Conservation (phyloP, 1,140 invertebrate genomes). For the Halesus radiatus region DNA sequence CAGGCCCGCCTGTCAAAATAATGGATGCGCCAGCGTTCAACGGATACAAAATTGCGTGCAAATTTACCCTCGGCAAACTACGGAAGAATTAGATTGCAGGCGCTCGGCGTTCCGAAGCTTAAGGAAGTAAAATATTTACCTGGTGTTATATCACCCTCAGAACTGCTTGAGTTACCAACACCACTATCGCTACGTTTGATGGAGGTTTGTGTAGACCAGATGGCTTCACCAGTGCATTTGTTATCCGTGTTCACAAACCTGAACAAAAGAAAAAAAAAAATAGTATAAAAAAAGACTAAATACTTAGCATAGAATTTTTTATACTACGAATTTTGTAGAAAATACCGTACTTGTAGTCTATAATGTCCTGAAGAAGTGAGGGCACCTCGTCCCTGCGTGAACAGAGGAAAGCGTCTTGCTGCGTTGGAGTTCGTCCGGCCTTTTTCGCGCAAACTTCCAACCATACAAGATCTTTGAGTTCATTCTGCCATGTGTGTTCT, state of each 20-base stretch:
- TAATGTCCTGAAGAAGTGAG: slow-evolving; percentile 80
- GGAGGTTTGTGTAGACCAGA: slow-evolving; percentile 48
- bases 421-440: slow-evolving; percentile 77
- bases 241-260: slow-evolving; percentile 56
- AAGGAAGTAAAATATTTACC: slow-evolving; percentile 16
- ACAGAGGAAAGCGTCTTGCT: slow-evolving; percentile 85
- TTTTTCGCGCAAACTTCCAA: slow-evolving; percentile 88
- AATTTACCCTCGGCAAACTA: too few relatives aligned
- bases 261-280: neutral
- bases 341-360: slow-evolving; percentile 77
- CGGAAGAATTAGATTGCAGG: too few relatives aligned
- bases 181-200: slow-evolving; percentile 49
- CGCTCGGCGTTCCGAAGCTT: too few relatives aligned
- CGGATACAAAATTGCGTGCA: too few relatives aligned
- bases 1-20: too few relatives aligned
- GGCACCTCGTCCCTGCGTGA: slow-evolving; percentile 80
- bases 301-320: too few relatives aligned
- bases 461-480: slow-evolving; percentile 92
- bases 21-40: too few relatives aligned
- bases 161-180: slow-evolving; percentile 35
- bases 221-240: slow-evolving; percentile 60
- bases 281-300: too few relatives aligned
- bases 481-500: slow-evolving; percentile 88
- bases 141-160: slow-evolving; percentile 34
- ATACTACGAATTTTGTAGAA: neutral